These are phyloP conservation scores for Epinephelus coioides DNA, from an alignment of 2,797 vertebrate species.

Conservation along the genomic window DNA sequence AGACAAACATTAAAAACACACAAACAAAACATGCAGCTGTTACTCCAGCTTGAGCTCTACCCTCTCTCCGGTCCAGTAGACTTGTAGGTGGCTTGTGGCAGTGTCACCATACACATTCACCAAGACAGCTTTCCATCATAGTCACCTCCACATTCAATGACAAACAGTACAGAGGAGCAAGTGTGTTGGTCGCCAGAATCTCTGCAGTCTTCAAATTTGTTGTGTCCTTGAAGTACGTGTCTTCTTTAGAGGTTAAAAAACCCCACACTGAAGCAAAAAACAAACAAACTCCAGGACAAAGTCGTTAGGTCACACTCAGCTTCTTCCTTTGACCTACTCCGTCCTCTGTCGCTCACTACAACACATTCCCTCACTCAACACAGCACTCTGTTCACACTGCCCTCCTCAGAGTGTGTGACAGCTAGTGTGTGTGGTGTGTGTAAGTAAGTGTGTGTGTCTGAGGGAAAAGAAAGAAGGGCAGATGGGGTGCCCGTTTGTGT, in stretches of 20 bases:
- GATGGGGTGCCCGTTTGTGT: slow-evolving; percentile 39
- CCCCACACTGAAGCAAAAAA: background rate
- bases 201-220: slow-evolving; percentile 51
- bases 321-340: slow-evolving; percentile 63
- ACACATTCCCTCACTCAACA: slow-evolving; percentile 73
- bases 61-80: slow-evolving; percentile 11
- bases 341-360: slow-evolving; percentile 64
- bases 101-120: slow-evolving; percentile 41
- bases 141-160: slow-evolving; percentile 69
- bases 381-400: slow-evolving; percentile 55
- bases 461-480: slow-evolving; percentile 45
- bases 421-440: slow-evolving; percentile 38
- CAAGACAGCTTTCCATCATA: slow-evolving; percentile 47
- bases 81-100: slow-evolving; percentile 10
- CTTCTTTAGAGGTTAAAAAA: slow-evolving; percentile 26
- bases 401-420: slow-evolving; percentile 68
- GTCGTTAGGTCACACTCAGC: slow-evolving; percentile 55
- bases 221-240: slow-evolving; percentile 32
- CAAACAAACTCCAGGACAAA: slow-evolving; percentile 24
- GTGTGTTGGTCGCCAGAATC: slow-evolving; percentile 25
- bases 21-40: slow-evolving; percentile 50
- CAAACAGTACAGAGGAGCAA: slow-evolving; percentile 41
- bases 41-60: slow-evolving; percentile 29
- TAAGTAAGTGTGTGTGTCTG: slow-evolving; percentile 28
- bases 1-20: slow-evolving; percentile 43